Evolutionary conservation across 2,888 invertebrate species (phyloP), one percentile per base, ranked within the genome.

Genomic region (Ernsta delagoae): DNA sequence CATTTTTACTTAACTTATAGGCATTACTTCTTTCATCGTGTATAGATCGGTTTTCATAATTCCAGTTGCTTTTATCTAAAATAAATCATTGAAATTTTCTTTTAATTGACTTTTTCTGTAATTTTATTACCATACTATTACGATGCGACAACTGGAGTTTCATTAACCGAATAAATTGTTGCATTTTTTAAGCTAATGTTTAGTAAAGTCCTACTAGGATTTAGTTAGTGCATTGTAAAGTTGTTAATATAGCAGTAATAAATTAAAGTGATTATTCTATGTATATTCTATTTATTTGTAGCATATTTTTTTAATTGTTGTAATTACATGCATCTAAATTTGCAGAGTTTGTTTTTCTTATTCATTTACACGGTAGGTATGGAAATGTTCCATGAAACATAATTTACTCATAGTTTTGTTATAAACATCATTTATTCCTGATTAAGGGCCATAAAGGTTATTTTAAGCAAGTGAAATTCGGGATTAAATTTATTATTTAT

Each of bases 221-320:
- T 72, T 87, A 87, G 83, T 79, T 85, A 85, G 85, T 84, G 83
- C 83, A 84, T 78, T 81, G 73, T 67, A 53, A 73, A 72, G 71
- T 60, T 71, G 65, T 59, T 63, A 57, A 69, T 75, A 74, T 41
- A 57, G 16, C 8, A 50, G 50, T 34, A 39, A 59, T 71, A 73
- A 72, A 70, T 73, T 75, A 64, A 73, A 71, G 39, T 45, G 71
- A 70, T 71, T 56, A 69, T n/a, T n/a, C n/a, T n/a, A n/a, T n/a
- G n/a, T n/a, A n/a, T n/a, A n/a, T n/a, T n/a, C n/a, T n/a, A n/a
- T n/a, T n/a, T n/a, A n/a, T n/a, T n/a, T n/a, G n/a, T n/a, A n/a
- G n/a, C n/a, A n/a, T n/a, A n/a, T n/a, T n/a, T 74, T 71, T 70
- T 72, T 70, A 71, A 7, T n/a, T n/a, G n/a, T n/a, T n/a, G n/a